Conservation (phyloP, 2,113 vertebrate genomes). For the Triplophysa rosa region DNA sequence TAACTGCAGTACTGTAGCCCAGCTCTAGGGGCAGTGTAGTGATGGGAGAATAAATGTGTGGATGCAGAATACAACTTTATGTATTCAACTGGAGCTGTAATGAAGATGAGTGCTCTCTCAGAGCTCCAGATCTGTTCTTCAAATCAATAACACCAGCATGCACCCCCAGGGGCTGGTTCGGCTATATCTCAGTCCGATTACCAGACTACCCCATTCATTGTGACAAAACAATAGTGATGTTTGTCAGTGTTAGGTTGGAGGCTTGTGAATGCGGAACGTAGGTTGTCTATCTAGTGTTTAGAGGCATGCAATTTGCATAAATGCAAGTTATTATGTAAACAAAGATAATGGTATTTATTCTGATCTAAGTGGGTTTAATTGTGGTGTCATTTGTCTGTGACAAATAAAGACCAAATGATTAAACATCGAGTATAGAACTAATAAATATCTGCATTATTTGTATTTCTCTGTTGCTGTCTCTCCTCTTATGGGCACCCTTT, state of each 20-base stretch:
- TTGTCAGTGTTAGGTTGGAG: not conserved
- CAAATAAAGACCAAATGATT: not conserved
- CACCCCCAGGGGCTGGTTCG: not conserved
- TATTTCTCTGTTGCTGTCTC: not conserved
- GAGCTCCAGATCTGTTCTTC: slow-evolving; percentile 25
- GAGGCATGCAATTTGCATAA: too few species aligned
- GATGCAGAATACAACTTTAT: not conserved
- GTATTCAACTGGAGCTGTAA: slow-evolving; percentile 6
- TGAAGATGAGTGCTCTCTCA: not conserved
- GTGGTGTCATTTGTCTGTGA: too few species aligned
- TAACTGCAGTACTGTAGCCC: not conserved
- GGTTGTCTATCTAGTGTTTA: not conserved
- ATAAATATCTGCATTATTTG: not conserved
- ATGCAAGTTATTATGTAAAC: not conserved
- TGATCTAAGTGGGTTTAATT: not conserved
- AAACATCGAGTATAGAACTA: too few species aligned
- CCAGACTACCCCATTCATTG: not conserved
- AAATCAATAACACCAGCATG: not conserved
- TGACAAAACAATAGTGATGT: not conserved
- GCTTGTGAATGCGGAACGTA: not conserved
- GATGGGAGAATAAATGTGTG: not conserved
- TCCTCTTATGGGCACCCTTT: not conserved
- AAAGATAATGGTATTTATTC: not conserved
- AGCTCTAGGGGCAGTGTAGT: slow-evolving; percentile 3
- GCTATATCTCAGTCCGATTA: slow-evolving; percentile 16